Evolutionary conservation across 2,797 vertebrate species (phyloP), one percentile per base, ranked within the genome.

Genomic region (Chelonia mydas): DNA sequence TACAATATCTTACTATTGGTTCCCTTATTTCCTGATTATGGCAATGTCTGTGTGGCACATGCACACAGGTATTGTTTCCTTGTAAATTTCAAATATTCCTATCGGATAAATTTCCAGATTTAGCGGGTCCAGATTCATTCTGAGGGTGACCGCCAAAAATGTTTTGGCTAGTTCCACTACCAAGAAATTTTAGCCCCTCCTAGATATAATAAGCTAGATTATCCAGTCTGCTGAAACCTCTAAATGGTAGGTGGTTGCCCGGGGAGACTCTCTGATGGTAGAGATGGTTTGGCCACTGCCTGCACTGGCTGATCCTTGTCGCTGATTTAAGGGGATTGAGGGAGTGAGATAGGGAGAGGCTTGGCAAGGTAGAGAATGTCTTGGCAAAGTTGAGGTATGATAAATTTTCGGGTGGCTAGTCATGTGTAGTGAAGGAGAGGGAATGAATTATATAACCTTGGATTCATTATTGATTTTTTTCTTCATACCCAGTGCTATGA

Each of bases 1-100:
- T 5, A 25, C 57, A 45, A 31, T 50, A 37, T 49, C 92, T 33
- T 83, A 47, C 54, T 45, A 11, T 54, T 49, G 8, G 17, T 81
- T 92, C 89, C 49, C 77, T 88, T 15, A 68, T 37, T 37, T 79
- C 45, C 80, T 68, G 8, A 21, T 51, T 61, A 81, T 86, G 82
- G 65, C 10, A 51, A 33, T 51, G 8, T 1, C 5, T 13, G 55
- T 72, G 12, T 31, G 50, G 3, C 7, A 25, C 80, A 80, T 28
- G 2, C 45, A 12, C 1, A 59, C 49, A 25, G 78, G 25, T 5
- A 31, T 83, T 47, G 74, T 84, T 27, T 25, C 54, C 55, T 54
- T 68, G 47, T 13, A 27, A 45, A 3, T 53, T 16, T 28, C 37
- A 5, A 45, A 78, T 72, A 72, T 84, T 49, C 5, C 0, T 3